Evolutionary conservation across 2,797 vertebrate species (phyloP).

Genomic region (Buphagus erythrorhynchus): DNA sequence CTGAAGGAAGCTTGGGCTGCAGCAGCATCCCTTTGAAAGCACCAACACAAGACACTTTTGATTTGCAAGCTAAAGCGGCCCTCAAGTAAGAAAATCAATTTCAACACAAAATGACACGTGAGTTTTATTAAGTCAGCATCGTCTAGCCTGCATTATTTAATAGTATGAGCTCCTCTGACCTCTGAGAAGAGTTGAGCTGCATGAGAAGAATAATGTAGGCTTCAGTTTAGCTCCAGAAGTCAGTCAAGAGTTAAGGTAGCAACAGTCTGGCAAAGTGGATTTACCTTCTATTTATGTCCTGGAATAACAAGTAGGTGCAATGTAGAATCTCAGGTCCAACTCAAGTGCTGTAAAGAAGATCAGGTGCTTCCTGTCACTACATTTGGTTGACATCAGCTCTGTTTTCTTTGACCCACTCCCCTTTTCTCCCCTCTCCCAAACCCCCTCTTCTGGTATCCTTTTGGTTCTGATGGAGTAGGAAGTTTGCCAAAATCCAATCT

Average conservation of each 20-base stretch:
- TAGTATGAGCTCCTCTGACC: slow-evolving; percentile 56
- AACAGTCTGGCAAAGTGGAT: background rate
- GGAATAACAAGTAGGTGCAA: slow-evolving; percentile 1
- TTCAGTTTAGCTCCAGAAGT: background rate
- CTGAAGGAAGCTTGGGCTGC: slow-evolving; percentile 46
- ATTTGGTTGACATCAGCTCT: background rate
- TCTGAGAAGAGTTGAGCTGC: slow-evolving; percentile 70
- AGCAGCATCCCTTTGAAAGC: slow-evolving; percentile 37
- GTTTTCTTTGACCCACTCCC: background rate
- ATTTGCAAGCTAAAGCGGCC: slow-evolving; percentile 71
- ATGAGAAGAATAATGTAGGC: slow-evolving; percentile 34
- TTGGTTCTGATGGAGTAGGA: background rate
- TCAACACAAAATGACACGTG: slow-evolving; percentile 69
- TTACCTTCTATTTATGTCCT: background rate
- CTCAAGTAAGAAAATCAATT: slow-evolving; percentile 75
- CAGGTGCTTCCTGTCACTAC: background rate
- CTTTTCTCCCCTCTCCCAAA: background rate
- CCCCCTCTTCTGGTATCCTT: background rate
- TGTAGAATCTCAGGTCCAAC: background rate
- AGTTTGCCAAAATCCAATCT: background rate
- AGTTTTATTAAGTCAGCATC: slow-evolving; percentile 74
- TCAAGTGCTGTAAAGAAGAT: background rate
- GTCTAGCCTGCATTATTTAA: slow-evolving; percentile 76
- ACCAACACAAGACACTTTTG: slow-evolving; percentile 54
- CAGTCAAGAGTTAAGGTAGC: slow-evolving; percentile 19